Evolutionary conservation across 1,140 invertebrate species (phyloP), one percentile per base, ranked within the genome.

Genomic region (Drosophila sucinea): DNA sequence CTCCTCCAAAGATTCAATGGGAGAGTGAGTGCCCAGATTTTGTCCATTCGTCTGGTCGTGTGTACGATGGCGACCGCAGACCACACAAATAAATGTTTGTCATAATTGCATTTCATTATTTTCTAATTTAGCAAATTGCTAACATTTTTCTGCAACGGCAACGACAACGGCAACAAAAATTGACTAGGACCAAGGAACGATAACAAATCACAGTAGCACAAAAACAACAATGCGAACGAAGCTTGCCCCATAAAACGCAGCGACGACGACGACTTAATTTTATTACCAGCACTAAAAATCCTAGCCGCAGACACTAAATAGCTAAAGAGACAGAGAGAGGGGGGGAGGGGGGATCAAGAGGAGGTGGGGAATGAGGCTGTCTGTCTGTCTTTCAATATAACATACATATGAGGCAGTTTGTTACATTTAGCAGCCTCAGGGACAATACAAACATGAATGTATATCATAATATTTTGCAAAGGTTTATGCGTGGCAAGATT

Each of bases 41-140:
- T 4, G 30, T 30, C 30, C 30, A 30, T 2, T 30, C 30, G 30
- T 30, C 30, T 61, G 33, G 60, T 29, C 63, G 25, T 29, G 6
- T 4, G 51, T 30, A 29, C n/a, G 62, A 40, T 71, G 70, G 71
- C 38, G 72, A 87, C 84, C 84, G 61, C 80, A 89, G 61, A 89
- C 84, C 84, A 56, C 84, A 89, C 73, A 81, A 84, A 89, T 89
- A 90, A 89, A 89, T 89, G 84, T 89, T 89, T 89, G 80, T 81
- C 84, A 89, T 89, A 89, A 89, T 89, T 89, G 85, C 85, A 90
- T 89, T 89, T 89, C 85, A 89, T 89, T 89, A 89, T 89, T 89
- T 89, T 90, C 84, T 89, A 90, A 89, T 89, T 89, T 89, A 81
- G 85, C 84, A 89, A 89, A 89, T 89, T 89, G 84, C 85, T 72